Conservation (phyloP, 2,888 invertebrate species). For the Pantelozetes paolii region DNA sequence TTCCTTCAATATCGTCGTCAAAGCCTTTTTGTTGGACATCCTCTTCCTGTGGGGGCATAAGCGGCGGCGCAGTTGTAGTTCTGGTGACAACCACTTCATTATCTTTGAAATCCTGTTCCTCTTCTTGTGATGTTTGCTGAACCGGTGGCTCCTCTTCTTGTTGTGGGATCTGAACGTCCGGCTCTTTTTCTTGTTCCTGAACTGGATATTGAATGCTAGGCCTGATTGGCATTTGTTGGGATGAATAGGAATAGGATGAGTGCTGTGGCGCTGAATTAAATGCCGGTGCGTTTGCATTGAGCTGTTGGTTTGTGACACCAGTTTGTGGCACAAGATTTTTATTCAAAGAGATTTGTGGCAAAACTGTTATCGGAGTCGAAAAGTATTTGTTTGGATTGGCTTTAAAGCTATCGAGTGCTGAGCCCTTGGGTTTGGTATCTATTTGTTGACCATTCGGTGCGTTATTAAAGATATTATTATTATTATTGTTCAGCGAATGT, state of each 20-base stretch:
- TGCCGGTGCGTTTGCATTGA: neutral
- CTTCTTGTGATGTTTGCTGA: constrained; percentile 26
- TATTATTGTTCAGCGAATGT: neutral
- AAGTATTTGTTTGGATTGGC: constrained; percentile 17
- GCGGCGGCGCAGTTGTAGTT: neutral
- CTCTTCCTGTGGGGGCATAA: neutral
- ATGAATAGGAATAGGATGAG: constrained; percentile 28
- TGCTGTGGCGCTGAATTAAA: neutral
- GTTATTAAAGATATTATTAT: neutral
- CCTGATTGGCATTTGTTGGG: neutral
- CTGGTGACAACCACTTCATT: neutral
- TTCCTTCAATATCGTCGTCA: neutral
- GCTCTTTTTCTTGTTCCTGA: constrained; percentile 7
- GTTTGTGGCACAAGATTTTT: neutral
- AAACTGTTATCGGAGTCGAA: neutral
- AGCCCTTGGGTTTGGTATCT: neutral
- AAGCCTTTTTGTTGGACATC: neutral
- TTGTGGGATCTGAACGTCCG: neutral
- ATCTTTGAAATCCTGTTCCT: neutral
- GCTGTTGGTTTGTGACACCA: neutral
- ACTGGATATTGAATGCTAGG: neutral
- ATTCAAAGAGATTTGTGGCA: neutral
- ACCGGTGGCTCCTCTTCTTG: neutral
- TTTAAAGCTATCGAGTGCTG: constrained; percentile 1
- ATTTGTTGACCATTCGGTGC: neutral